These are phyloP conservation scores for Sclerurus mexicanus DNA, from an alignment of 2,113 vertebrate genomes.

Conservation along the genomic window DNA sequence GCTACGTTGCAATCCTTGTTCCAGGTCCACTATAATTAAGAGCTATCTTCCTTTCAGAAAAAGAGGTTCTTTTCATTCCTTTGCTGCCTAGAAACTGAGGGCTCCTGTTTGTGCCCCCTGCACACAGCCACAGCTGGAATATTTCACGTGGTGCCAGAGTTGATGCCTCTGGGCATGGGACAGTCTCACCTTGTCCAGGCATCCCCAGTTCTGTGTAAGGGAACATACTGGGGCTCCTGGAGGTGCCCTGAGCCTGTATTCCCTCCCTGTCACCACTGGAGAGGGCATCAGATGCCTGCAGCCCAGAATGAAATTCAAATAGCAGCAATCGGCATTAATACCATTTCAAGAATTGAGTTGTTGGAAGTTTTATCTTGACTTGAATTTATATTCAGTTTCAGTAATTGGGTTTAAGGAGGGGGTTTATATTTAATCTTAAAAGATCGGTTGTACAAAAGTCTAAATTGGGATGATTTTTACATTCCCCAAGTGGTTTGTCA, in stretches of 20 bases:
- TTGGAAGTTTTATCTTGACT: neutral
- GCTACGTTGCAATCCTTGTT: conserved; percentile 1
- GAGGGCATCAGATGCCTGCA: neutral
- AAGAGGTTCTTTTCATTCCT: neutral
- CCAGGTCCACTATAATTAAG: conserved; percentile 36
- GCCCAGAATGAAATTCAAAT: neutral
- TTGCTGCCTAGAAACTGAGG: neutral
- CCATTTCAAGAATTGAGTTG: neutral
- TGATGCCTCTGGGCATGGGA: neutral
- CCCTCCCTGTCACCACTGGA: neutral
- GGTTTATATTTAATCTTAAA: neutral
- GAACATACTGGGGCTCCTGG: neutral
- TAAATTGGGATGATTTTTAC: neutral
- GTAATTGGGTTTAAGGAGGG: neutral
- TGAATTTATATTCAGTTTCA: neutral
- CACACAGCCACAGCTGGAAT: neutral
- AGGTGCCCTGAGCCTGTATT: neutral
- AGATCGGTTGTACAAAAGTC: neutral
- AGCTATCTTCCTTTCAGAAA: neutral
- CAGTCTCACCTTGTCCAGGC: neutral
- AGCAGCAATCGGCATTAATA: neutral
- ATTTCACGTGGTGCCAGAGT: neutral
- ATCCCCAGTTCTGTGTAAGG: neutral
- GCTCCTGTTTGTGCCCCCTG: neutral
- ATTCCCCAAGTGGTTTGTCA: neutral